Evolutionary conservation across 2,888 invertebrate species (phyloP).

Genomic region (Neria commutata): DNA sequence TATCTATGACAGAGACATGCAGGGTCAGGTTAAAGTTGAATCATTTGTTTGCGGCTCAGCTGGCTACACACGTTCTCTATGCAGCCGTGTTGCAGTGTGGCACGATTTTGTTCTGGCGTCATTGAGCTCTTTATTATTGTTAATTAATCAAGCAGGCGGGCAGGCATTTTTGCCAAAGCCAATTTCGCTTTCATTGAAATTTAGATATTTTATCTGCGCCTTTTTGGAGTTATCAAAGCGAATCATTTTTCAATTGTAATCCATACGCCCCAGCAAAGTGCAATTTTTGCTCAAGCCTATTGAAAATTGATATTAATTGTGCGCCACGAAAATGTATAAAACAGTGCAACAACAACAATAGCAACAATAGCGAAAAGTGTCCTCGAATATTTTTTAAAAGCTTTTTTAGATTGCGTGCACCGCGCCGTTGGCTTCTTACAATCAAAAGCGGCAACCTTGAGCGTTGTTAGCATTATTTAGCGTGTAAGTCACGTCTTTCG

Average conservation of each 20-base stretch:
- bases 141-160: slow-evolving; percentile 11
- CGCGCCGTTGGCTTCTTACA: slow-evolving; percentile 32
- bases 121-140: background rate
- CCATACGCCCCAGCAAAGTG: too few species aligned
- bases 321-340: background rate
- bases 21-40: slow-evolving; percentile 59
- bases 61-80: background rate
- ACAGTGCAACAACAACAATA: slow-evolving; percentile 5
- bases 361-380: slow-evolving; percentile 26
- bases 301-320: background rate
- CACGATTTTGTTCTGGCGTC: slow-evolving; percentile 47
- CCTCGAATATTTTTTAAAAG: slow-evolving; percentile 27
- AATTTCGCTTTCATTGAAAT: background rate
- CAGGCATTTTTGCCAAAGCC: background rate
- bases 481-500: slow-evolving; percentile 60
- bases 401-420: background rate
- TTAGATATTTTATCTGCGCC: background rate
- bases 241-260: slow-evolving; percentile 36
- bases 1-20: slow-evolving; percentile 54
- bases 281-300: slow-evolving; percentile 23
- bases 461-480: slow-evolving; percentile 48
- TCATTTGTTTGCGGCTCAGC: slow-evolving; percentile 42
- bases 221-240: slow-evolving; percentile 51
- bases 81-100: slow-evolving; percentile 25
- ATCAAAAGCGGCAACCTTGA: slow-evolving; percentile 56